Evolutionary conservation across 2,797 vertebrate genomes (phyloP).

Genomic region (Diglossa cyanea): DNA sequence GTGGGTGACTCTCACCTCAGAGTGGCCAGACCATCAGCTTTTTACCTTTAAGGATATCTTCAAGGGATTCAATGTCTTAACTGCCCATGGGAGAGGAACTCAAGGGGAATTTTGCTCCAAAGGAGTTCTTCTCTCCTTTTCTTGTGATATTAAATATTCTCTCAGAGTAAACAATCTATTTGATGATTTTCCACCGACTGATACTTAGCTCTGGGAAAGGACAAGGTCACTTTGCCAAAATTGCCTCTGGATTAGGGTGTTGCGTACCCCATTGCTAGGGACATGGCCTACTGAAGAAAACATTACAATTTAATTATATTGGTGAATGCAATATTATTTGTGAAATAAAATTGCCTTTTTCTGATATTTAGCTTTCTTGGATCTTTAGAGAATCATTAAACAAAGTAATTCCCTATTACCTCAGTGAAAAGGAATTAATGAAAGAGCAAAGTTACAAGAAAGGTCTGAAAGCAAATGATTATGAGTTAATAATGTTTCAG

Average conservation of each 20-base stretch:
- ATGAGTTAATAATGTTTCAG: conserved; percentile 54
- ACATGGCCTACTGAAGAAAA: conserved; percentile 5
- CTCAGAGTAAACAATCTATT: neutral
- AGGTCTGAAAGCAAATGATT: conserved; percentile 53
- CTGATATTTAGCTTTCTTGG: neutral
- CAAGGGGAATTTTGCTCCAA: neutral
- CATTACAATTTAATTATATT: conserved; percentile 34
- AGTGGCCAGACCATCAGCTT: neutral
- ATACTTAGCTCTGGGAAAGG: neutral
- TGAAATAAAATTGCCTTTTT: conserved; percentile 17
- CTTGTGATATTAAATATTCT: neutral
- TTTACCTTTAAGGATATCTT: neutral
- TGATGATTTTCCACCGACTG: neutral
- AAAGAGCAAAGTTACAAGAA: conserved; percentile 51
- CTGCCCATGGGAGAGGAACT: neutral
- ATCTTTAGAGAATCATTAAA: conserved; percentile 52
- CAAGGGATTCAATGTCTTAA: neutral
- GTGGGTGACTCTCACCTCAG: neutral
- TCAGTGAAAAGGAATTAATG: conserved; percentile 44
- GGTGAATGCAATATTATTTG: conserved; percentile 13
- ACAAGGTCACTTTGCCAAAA: conserved; percentile 10
- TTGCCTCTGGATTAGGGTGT: neutral
- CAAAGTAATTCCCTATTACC: conserved; percentile 20
- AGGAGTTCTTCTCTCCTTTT: neutral
- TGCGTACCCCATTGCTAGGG: neutral